phyloP scores from a whole-genome alignment of 2,797 vertebrate species.

The Siniperca scherzeri region DNA sequence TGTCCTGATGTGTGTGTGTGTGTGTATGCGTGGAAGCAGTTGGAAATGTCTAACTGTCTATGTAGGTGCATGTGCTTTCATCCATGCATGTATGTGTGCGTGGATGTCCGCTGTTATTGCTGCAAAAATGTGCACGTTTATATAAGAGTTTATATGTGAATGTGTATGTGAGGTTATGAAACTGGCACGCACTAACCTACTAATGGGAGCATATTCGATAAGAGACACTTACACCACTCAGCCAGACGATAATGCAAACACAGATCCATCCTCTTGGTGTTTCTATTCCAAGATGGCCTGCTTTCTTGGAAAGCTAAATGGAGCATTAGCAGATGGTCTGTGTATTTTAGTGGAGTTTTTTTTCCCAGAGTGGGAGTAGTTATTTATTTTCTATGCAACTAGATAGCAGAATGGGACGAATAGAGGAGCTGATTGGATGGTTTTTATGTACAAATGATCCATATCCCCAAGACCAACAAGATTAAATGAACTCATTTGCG shows the following conservation, averaged over 20 bases:
- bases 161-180: slow-evolving; percentile 48
- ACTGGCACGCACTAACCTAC: slow-evolving; percentile 43
- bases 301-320: slow-evolving; percentile 81
- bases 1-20: background rate
- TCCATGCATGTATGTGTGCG: background rate
- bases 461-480: slow-evolving; percentile 44
- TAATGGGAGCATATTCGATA: slow-evolving; percentile 83
- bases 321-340: slow-evolving; percentile 76
- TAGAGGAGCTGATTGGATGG: slow-evolving; percentile 30
- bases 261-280: slow-evolving; percentile 57
- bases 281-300: slow-evolving; percentile 76
- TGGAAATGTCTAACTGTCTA: background rate
- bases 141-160: slow-evolving; percentile 15
- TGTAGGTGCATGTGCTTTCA: slow-evolving; percentile 6
- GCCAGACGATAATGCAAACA: slow-evolving; percentile 76
- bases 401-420: slow-evolving; percentile 46
- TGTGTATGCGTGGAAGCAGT: background rate
- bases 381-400: slow-evolving; percentile 71
- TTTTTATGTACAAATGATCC: slow-evolving; percentile 53
- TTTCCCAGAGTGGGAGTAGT: slow-evolving; percentile 51
- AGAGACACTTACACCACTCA: slow-evolving; percentile 78
- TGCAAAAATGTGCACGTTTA: slow-evolving; percentile 23
- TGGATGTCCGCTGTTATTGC: slow-evolving; percentile 10
- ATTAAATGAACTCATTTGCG: slow-evolving; percentile 47
- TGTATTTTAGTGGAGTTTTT: slow-evolving; percentile 59